phyloP scores from a whole-genome alignment of 1,140 invertebrate species.

The Papilio machaon region DNA sequence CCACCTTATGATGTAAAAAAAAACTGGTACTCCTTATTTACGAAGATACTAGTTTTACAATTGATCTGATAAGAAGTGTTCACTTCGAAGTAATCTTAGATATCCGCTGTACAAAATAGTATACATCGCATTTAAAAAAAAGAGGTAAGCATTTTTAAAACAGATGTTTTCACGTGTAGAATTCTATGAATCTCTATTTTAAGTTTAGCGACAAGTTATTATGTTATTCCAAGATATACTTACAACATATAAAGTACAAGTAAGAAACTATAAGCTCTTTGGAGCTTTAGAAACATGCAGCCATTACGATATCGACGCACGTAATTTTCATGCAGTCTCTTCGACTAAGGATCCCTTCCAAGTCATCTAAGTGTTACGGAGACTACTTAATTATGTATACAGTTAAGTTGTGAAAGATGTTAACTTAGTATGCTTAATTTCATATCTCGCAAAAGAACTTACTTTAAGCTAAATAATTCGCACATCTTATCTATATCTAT shows the following conservation, averaged over 20 bases:
- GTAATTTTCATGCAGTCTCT: not conserved
- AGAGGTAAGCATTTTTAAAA: too few relatives aligned
- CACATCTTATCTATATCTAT: not conserved
- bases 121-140: too few relatives aligned
- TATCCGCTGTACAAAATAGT: too few relatives aligned
- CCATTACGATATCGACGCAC: not conserved
- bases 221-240: too few relatives aligned
- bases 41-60: too few relatives aligned
- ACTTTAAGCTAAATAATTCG: not conserved
- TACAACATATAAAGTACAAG: not conserved
- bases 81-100: too few relatives aligned
- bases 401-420: slow-evolving; percentile 9
- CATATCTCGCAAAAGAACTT: not conserved
- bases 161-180: too few relatives aligned
- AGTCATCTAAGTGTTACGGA: slow-evolving; percentile 6
- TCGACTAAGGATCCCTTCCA: not conserved
- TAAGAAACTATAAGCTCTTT: not conserved
- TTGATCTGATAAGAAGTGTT: too few relatives aligned
- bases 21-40: too few relatives aligned
- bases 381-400: slow-evolving; percentile 20
- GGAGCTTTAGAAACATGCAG: not conserved
- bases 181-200: too few relatives aligned
- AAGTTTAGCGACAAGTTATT: too few relatives aligned
- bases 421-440: not conserved
- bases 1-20: too few relatives aligned